Conservation (phyloP, 1,140 invertebrate genomes). For the Rhynchophorus ferrugineus region DNA sequence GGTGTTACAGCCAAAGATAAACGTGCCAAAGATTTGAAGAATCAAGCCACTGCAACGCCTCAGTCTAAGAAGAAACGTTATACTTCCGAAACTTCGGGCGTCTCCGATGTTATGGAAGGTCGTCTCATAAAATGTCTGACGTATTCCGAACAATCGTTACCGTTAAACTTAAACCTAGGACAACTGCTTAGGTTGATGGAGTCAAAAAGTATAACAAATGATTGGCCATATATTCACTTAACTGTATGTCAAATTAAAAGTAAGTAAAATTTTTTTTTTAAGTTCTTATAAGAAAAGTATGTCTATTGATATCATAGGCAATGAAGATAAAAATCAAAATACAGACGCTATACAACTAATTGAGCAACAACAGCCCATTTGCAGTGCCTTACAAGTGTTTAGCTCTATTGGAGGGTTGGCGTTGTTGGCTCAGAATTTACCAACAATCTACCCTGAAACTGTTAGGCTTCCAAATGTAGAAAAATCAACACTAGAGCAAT, state of each 20-base stretch:
- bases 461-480: slow-evolving; percentile 45
- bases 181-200: slow-evolving; percentile 38
- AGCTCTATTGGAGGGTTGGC: slow-evolving; percentile 80
- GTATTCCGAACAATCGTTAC: slow-evolving; percentile 34
- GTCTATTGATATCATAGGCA: slow-evolving; percentile 8
- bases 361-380: slow-evolving; percentile 41
- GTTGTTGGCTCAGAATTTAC: slow-evolving; percentile 76
- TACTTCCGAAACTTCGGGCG: slow-evolving; percentile 13
- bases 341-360: slow-evolving; percentile 10
- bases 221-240: slow-evolving; percentile 38
- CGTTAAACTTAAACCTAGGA: slow-evolving; percentile 34
- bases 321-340: slow-evolving; percentile 27
- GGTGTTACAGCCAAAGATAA: slow-evolving; percentile 79
- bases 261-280: slow-evolving; percentile 17
- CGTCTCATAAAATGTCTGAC: slow-evolving; percentile 33
- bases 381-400: slow-evolving; percentile 72
- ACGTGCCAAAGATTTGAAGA: slow-evolving; percentile 67
- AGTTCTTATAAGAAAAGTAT: not conserved
- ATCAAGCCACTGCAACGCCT: slow-evolving; percentile 37
- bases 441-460: slow-evolving; percentile 76
- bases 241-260: slow-evolving; percentile 36
- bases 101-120: slow-evolving; percentile 28
- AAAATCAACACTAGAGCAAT: slow-evolving; percentile 46
- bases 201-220: slow-evolving; percentile 27
- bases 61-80: slow-evolving; percentile 39